Evolutionary conservation across 2,888 invertebrate genomes (phyloP), one percentile per base, ranked within the genome.

Genomic region (Megamerina dolium): DNA sequence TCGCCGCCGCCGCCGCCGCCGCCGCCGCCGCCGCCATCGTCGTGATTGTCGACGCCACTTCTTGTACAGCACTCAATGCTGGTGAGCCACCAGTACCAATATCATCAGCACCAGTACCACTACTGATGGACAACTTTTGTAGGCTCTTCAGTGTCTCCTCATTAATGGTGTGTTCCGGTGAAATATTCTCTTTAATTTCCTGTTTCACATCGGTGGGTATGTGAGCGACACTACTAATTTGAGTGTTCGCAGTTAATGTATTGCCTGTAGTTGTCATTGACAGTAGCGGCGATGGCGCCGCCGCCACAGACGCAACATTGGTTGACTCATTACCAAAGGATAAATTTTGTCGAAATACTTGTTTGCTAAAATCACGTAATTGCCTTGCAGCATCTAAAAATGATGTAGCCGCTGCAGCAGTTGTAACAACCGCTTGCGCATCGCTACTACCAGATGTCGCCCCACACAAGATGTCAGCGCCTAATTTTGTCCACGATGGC

Each of bases 151-250:
- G 43, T 23, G 61, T 60, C 29, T 60, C 69, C 50, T 61, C 68
- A 26, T 66, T 68, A 20, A 71, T 68, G 2, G 79, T 80, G 41
- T 80, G 79, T 52, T 80, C 79, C 1, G 80, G 80, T 43, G 79
- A 79, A 2, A 79, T 78, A 54, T 80, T 80, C 55, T 80, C 80
- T 63, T 80, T 80, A 12, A 80, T 78, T 5, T 77, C 77, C 53
- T 75, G 62, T 37, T 79, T 78, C 4, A 79, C 67, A 59, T 78
- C 77, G 37, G 70, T 74, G 1, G 79, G 77, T 42, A 80, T 66
- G 54, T 75, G 75, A 32, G 77, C 74, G 2, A 57, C 58, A 23
- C 10, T 10, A 23, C 23, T 6, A 8, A 10, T 8, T 23, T 23
- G 8, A 23, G 23, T 23, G 23, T 6, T 6, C 23, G 6, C 8